Evolutionary conservation across 2,113 vertebrate species (phyloP).

Genomic region (Varanus salvator): DNA sequence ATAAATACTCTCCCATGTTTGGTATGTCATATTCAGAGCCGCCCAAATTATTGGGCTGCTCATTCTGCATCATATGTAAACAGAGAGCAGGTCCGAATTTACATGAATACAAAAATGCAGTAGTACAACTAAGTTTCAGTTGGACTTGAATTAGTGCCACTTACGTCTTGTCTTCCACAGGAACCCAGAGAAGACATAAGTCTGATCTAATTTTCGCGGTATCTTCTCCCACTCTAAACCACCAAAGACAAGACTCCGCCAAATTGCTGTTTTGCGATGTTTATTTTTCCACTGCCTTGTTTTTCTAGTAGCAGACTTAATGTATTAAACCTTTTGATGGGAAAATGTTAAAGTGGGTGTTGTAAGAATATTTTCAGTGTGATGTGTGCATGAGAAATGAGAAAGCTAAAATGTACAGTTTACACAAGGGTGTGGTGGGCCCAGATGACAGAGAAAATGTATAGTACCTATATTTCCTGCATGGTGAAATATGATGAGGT

Average conservation of each 20-base stretch:
- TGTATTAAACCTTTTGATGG: conserved; percentile 59
- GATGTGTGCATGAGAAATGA: conserved; percentile 57
- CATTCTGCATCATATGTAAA: not conserved
- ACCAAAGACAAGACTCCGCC: conserved; percentile 63
- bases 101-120: not conserved
- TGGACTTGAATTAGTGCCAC: not conserved
- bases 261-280: conserved; percentile 53
- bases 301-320: conserved; percentile 64
- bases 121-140: not conserved
- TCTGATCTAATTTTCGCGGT: conserved; percentile 38
- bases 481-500: conserved; percentile 66
- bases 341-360: conserved; percentile 56
- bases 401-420: conserved; percentile 58
- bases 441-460: conserved; percentile 66
- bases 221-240: conserved; percentile 60
- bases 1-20: not conserved
- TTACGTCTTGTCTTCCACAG: conserved; percentile 1
- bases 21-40: not conserved
- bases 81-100: not conserved
- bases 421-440: conserved; percentile 60
- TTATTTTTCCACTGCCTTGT: conserved; percentile 44
- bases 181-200: conserved; percentile 51
- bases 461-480: conserved; percentile 62
- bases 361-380: conserved; percentile 55
- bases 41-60: not conserved